Base-by-base conservation (phyloP, 2,888 invertebrate genomes). In the Apamea monoglypha region DNA sequence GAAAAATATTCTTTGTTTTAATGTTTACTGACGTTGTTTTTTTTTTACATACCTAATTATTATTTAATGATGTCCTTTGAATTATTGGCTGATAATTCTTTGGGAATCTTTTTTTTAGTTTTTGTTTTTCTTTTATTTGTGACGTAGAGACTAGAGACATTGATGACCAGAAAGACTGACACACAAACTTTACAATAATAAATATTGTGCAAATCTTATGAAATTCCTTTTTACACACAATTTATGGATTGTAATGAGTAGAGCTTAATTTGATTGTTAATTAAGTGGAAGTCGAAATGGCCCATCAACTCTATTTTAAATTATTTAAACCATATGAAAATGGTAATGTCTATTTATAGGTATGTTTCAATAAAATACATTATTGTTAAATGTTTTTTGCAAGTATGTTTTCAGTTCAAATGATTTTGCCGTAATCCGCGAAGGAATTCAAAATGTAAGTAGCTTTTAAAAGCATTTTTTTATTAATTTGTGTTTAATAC, bases 81-180 rank as follows among this genome's bases (percentile, higher is more conserved):
- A 92, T 92, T 92, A 89, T 91, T 94, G 94, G 94, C 94, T 94
- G 92, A 90, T 93, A 92, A 91, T 93, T 93, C 92, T 84, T 87
- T 89, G 90, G 82, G 91, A 87, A 90, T 93, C 82, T 29, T 81
- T 77, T n/a, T 10, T 63, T 8, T n/a, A n/a, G n/a, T n/a, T n/a
- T n/a, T n/a, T n/a, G n/a, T 36, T 29, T 63, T 32, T 18, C 77
- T 29, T 40, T 6, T 29, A 56, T 68, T 56, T 0, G 5, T 64
- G 5, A 32, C 5, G 0, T 1, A 21, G 10, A 7, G 18, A n/a
- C 32, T 5, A 2, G 8, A 40, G 21, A 47, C 18, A 25, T 5
- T 14, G 0, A 18, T 32, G 50, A 77, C 40, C 1, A n/a, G 7
- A 40, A 32, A 56, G 14, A 77, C 14, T 21, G 7, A 59, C 14